Conservation (phyloP, 1,140 invertebrate species). For the Leptinotarsa lineolata region DNA sequence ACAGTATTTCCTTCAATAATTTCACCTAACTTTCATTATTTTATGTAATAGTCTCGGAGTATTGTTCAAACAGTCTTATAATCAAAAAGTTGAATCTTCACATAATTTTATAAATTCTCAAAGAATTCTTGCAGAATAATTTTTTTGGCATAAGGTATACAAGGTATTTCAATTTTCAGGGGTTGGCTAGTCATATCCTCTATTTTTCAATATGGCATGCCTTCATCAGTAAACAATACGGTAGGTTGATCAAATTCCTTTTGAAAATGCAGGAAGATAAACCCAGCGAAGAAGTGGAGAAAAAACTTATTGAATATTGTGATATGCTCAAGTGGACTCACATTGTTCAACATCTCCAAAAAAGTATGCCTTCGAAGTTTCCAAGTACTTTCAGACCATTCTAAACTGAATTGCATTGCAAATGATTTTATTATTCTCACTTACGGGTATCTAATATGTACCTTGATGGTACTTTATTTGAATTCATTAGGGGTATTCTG, state of each 20-base stretch:
- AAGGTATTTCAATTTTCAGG: slow-evolving; percentile 33
- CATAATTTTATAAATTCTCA: too few relatives aligned
- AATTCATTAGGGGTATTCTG: too few relatives aligned
- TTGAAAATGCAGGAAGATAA: slow-evolving; percentile 80
- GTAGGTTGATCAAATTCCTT: slow-evolving; percentile 77
- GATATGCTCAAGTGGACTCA: slow-evolving; percentile 71
- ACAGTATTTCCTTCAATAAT: too few relatives aligned
- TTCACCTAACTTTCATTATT: too few relatives aligned
- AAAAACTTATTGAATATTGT: slow-evolving; percentile 70
- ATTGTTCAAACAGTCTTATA: too few relatives aligned
- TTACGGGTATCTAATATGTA: too few relatives aligned
- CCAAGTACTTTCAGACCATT: slow-evolving; percentile 63
- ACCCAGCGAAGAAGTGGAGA: slow-evolving; percentile 72
- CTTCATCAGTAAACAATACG: slow-evolving; percentile 75
- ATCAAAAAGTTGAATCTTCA: too few relatives aligned
- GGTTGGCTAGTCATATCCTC: slow-evolving; percentile 61
- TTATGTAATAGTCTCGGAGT: too few relatives aligned
- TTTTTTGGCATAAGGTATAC: too few relatives aligned
- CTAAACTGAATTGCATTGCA: slow-evolving; percentile 35
- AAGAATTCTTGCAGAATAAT: too few relatives aligned
- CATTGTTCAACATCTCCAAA: slow-evolving; percentile 62
- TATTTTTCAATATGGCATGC: slow-evolving; percentile 83
- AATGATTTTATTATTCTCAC: neutral
- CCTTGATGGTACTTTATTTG: too few relatives aligned
- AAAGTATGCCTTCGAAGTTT: slow-evolving; percentile 66